Evolutionary conservation across 2,113 vertebrate genomes (phyloP), one percentile per base, ranked within the genome.

Genomic region (Pluvialis apricaria): DNA sequence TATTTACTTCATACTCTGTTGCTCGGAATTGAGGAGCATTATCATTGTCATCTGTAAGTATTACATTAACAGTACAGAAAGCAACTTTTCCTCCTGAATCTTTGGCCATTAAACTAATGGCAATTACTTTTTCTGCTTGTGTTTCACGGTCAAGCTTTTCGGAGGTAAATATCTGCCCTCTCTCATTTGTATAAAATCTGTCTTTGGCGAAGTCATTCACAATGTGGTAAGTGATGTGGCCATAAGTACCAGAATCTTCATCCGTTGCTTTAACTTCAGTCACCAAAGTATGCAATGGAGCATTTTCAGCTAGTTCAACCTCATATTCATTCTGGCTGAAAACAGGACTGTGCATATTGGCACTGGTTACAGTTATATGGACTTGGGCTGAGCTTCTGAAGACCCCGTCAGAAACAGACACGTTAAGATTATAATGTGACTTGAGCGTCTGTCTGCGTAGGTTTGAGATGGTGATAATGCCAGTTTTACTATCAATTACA

Each of bases 1-100:
- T 98, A 70, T 98, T 99, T 38, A 98, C 98, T 97, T 98, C 99
- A 84, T 99, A 99, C 38, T 98, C 99, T 9, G 97, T 97, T 75
- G 99, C 99, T 93, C 99, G 98, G 94, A 99, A 99, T 25, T 99
- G 99, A 22, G 99, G 99, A 19, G 98, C 97, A 14, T 99, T 99
- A 90, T 99, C 99, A 86, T 99, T 99, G 96, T 99, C 98, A 83
- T 99, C 99, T 21, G 99, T 99, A 66, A 99, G 98, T 95, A 99
- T 99, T 40, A 99, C 99, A 89, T 99, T 99, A 90, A 99, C 92
- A 11, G 98, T 98, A 94, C 99, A 99, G 94, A 99, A 99, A 49
- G 99, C 99, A 34, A 99, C 99, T 97, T 99, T 99, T 51, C 99
- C 99, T 15, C 99, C 99, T 2, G 98, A 97, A 55, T 99, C 99